Base-by-base conservation (phyloP, 2,797 vertebrate genomes). In the Alca torda region DNA sequence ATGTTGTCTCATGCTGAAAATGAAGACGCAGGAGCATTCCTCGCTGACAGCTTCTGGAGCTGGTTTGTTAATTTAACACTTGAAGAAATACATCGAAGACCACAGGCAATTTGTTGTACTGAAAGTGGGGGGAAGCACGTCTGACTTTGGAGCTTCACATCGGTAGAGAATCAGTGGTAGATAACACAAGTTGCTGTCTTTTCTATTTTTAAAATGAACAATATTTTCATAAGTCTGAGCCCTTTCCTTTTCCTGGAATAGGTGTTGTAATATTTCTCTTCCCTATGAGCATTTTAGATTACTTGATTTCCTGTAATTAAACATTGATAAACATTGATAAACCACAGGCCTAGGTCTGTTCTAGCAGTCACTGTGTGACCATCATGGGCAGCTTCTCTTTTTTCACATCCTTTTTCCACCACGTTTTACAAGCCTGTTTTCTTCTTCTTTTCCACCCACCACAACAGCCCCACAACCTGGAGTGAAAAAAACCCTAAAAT, bases 11-110 rank as follows among this genome's bases (percentile, higher is more conserved):
- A 60, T 74, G 70, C 61, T 87, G 78, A 92, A 87, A 89, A 59
- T 54, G 85, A 95, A 76, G 41, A 75, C 10, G 16, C n/a, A 63
- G 39, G 41, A 53, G n/a, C 70, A 73, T 90, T 96, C 43, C 64
- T 91, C 37, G 28, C 79, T 60, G 77, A 61, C 83, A 86, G 73
- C 67, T 91, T 79, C 73, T 87, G 67, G 59, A 94, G 11, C 50
- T 85, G 64, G 17, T 81, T 93, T 93, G 20, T 96, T 95, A 93
- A 78, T 94, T 94, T 94, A 92, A 72, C 79, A 91, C 48, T 90
- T 85, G 85, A 92, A 92, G 81, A 94, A 96, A 82, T 76, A n/a
- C 57, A 50, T 76, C 1, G 1, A 80, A 86, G 69, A 76, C 73
- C 74, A 83, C 18, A 56, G 46, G 59, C 51, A 70, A 37, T 76